These are phyloP conservation scores for Halichoeres trimaculatus DNA, from an alignment of 2,113 vertebrate genomes.

Conservation along the genomic window DNA sequence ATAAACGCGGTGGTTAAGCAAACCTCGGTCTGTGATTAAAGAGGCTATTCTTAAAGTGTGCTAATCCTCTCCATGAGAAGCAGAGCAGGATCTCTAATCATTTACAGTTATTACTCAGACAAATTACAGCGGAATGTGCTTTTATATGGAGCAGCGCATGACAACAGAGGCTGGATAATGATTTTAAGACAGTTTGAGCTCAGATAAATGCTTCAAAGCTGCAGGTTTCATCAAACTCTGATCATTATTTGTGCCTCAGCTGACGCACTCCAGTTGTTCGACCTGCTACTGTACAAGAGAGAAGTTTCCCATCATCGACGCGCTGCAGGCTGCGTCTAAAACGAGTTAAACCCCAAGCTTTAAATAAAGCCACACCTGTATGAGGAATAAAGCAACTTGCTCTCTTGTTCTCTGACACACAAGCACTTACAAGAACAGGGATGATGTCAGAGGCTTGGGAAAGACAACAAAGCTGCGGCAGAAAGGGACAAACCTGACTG, in stretches of 20 bases:
- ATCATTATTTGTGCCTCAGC: too few species aligned
- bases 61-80: constrained; percentile 72
- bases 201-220: too few species aligned
- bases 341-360: constrained; percentile 69
- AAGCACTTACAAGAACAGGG: constrained; percentile 71
- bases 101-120: constrained; percentile 60
- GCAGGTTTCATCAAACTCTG: too few species aligned
- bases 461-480: constrained; percentile 60
- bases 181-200: too few species aligned
- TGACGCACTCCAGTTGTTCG: constrained; percentile 27
- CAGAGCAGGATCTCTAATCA: constrained; percentile 56
- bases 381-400: constrained; percentile 52
- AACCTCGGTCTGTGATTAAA: constrained; percentile 80
- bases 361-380: constrained; percentile 74
- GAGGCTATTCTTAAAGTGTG: constrained; percentile 73
- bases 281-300: background rate
- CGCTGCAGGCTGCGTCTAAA: constrained; percentile 77
- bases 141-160: constrained; percentile 26
- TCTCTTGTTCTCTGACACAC: constrained; percentile 64
- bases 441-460: constrained; percentile 70
- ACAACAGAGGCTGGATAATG: too few species aligned
- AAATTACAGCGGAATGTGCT: constrained; percentile 60
- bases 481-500: constrained; percentile 56
- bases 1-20: constrained; percentile 78
- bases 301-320: background rate